Conservation (phyloP, 2,888 invertebrate genomes). For the Agapetus fuscipes region DNA sequence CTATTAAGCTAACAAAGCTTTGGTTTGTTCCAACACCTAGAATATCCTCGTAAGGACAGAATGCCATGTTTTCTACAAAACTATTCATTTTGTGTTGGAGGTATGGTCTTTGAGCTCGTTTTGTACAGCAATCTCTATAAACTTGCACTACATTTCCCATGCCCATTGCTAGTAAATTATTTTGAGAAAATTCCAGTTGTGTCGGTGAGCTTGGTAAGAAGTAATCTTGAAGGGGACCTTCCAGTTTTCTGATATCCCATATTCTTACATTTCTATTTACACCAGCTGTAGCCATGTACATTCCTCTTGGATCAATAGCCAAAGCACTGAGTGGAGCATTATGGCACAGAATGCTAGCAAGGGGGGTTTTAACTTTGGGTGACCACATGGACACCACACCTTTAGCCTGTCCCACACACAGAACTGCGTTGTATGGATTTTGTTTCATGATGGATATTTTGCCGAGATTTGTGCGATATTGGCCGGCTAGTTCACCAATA, state of each 20-base stretch:
- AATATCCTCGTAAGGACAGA: constrained; percentile 97
- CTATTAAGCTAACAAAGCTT: constrained; percentile 78
- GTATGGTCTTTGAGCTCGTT: constrained; percentile 58
- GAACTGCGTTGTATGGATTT: constrained; percentile 88
- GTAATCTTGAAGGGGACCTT: constrained; percentile 67
- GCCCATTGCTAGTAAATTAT: constrained; percentile 71
- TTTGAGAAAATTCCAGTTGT: constrained; percentile 80
- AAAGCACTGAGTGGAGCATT: constrained; percentile 69
- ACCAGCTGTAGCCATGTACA: constrained; percentile 89
- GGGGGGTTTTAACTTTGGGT: constrained; percentile 73
- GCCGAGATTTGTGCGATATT: constrained; percentile 68
- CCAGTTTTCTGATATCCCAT: constrained; percentile 86
- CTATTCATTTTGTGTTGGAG: constrained; percentile 64
- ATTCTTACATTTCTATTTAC: constrained; percentile 77
- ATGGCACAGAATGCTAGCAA: constrained; percentile 90
- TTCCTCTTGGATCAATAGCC: constrained; percentile 76
- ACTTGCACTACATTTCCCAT: constrained; percentile 74
- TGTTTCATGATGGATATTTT: constrained; percentile 78
- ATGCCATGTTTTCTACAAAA: constrained; percentile 64
- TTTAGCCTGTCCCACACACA: constrained; percentile 83
- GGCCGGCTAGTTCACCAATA: constrained; percentile 77
- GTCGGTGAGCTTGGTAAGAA: constrained; percentile 58
- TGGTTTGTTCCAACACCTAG: constrained; percentile 75
- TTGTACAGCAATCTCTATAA: constrained; percentile 55
- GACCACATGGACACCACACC: constrained; percentile 96